Evolutionary conservation across 2,888 invertebrate species (phyloP), one percentile per base, ranked within the genome.

Genomic region (Acrocyrtus sp.): DNA sequence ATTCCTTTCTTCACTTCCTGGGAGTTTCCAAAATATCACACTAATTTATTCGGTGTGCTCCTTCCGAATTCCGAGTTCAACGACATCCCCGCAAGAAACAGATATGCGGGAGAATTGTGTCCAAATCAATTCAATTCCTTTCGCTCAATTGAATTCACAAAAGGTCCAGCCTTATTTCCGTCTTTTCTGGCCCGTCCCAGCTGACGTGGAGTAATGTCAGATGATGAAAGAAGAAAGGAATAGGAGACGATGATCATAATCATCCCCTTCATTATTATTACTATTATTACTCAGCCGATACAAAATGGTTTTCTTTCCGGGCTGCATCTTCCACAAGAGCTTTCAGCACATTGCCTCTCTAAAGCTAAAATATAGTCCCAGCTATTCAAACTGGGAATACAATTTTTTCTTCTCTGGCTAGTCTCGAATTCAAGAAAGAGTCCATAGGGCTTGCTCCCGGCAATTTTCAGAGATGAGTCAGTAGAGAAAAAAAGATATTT

Each of bases 101-200:
- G 5, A 34, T 34, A 34, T 12, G 12, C 41, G 3, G 15, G 41
- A 17, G 17, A 41, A 17, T 19, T 19, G 47, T 22, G 50, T 17
- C 29, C 26, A 17, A 60, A 60, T 60, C 60, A 60, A 27, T 60
- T 48, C 29, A 60, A 60, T 60, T 60, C 29, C n/a, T 60, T 60
- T 48, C 45, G 47, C 60, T 47, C 60, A 60, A 60, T 60, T 60
- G 47, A 41, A 60, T 29, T 48, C 29, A 60, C 60, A n/a, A 60
- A 60, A 60, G 60, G 60, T 60, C 47, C 60, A 48, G 45, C 48
- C 29, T 6, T 10, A 12, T 17, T 43, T 43, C 17, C 15, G 17
- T 43, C 43, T 17, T 6, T 17, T 17, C 43, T 17, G n/a, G 43
- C 43, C 15, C 15, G 17, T 43, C 43, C 43, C 3, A 34, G 39